phyloP scores from a whole-genome alignment of 2,113 vertebrate species.

The Phylloscopus trochilus region DNA sequence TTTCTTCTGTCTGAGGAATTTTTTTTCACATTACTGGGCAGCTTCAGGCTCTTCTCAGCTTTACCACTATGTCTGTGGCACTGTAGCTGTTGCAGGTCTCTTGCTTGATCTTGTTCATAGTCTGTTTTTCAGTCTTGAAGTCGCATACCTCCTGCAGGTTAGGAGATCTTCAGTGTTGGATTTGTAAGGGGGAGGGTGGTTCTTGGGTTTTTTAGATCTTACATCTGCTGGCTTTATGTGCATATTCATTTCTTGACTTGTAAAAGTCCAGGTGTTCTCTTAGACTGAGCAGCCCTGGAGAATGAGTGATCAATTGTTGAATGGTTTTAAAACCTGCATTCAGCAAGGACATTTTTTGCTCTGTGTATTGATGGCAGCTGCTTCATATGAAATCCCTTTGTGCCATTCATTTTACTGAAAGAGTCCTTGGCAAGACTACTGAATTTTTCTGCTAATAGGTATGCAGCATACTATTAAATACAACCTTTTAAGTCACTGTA shows the following conservation, averaged over 20 bases:
- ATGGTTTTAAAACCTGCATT: not conserved
- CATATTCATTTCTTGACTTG: not conserved
- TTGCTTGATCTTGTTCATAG: not conserved
- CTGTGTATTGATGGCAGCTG: not conserved
- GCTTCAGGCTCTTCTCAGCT: not conserved
- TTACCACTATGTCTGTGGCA: not conserved
- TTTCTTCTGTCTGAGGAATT: not conserved
- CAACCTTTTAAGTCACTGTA: not conserved
- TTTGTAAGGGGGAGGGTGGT: not conserved
- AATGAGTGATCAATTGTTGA: not conserved
- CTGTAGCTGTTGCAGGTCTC: not conserved
- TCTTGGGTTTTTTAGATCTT: not conserved
- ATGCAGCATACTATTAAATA: not conserved
- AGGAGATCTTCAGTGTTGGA: not conserved
- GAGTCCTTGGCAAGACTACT: not conserved
- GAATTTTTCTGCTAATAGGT: not conserved
- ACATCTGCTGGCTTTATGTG: not conserved
- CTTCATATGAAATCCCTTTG: not conserved
- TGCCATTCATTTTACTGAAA: not conserved
- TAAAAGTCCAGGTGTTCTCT: not conserved
- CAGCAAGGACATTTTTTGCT: not conserved
- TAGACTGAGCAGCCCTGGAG: not conserved
- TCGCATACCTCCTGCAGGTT: not conserved
- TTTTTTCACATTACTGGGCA: not conserved
- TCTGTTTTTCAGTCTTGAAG: not conserved